These are phyloP conservation scores for Lucilia cuprina DNA, from an alignment of 1,140 invertebrate species.

Conservation along the genomic window DNA sequence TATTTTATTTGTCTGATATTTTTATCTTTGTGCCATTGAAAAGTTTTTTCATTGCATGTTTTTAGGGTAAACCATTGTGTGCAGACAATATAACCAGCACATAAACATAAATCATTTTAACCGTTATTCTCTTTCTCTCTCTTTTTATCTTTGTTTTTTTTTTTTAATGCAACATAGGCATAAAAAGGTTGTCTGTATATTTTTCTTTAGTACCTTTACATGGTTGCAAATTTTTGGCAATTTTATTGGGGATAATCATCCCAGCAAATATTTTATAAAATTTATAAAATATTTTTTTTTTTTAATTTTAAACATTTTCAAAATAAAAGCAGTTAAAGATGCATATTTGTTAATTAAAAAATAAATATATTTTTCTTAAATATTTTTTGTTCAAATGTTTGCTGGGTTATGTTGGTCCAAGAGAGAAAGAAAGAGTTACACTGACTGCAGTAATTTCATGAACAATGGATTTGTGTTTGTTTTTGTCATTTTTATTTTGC, in stretches of 20 bases:
- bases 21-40: slow-evolving; percentile 6
- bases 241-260: too few species aligned
- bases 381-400: too few species aligned
- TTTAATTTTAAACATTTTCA: too few species aligned
- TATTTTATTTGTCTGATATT: neutral
- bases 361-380: too few species aligned
- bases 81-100: neutral
- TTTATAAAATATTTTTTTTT: too few species aligned
- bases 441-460: neutral
- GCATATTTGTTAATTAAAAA: too few species aligned
- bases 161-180: neutral
- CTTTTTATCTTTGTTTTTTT: too few species aligned
- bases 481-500: neutral
- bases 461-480: neutral
- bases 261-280: too few species aligned
- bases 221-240: neutral
- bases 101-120: slow-evolving; percentile 1
- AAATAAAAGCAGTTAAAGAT: too few species aligned
- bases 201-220: neutral
- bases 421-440: neutral
- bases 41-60: neutral
- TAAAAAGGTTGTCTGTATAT: neutral
- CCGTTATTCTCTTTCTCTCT: neutral
- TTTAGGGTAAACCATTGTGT: neutral
- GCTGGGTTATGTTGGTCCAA: neutral